Evolutionary conservation across 2,113 vertebrate genomes (phyloP), one percentile per base, ranked within the genome.

Genomic region (Promerops cafer): DNA sequence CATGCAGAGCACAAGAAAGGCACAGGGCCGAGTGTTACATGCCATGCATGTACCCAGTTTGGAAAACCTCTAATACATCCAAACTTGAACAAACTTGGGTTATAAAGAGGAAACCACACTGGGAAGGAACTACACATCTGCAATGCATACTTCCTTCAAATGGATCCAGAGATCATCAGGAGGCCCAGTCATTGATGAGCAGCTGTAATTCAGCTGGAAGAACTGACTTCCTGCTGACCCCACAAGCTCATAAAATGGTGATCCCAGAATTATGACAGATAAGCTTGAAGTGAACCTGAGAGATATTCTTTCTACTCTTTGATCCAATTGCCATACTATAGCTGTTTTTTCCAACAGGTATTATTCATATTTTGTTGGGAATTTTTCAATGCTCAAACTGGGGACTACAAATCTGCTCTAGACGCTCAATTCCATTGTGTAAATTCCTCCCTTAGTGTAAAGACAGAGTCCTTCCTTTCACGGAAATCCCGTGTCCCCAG

Each of bases 131-230:
- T 76, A 11, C 4, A 10, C 2, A 4, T 31, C 59, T 77, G 24
- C 42, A 79, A 47, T 7, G 3, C 2, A 2, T 0, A 0, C 6
- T 44, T 91, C 37, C 30, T 70, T 70, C 45, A 70, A 66, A 74
- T 1, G 2, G 27, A 40, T 23, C 5, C 22, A 18, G 19, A 37
- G 13, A 75, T 15, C 16, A 64, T 14, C 47, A 59, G 69, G 28
- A 70, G n/a, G 4, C 5, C 33, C 0, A 1, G 18, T 10, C 33
- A 33, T 9, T 8, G 35, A 50, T 6, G 16, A 72, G 49, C 4
- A 57, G 23, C 28, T 45, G 31, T 15, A 75, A 33, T 59, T 81
- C 26, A 9, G 5, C 28, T 84, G 65, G 47, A 74, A 84, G 26
- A 16, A 30, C 8, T 53, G 15, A 14, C 17, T 83, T 84, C 31